Evolutionary conservation across 2,113 vertebrate species (phyloP).

Genomic region (Actenoides lindsayi): DNA sequence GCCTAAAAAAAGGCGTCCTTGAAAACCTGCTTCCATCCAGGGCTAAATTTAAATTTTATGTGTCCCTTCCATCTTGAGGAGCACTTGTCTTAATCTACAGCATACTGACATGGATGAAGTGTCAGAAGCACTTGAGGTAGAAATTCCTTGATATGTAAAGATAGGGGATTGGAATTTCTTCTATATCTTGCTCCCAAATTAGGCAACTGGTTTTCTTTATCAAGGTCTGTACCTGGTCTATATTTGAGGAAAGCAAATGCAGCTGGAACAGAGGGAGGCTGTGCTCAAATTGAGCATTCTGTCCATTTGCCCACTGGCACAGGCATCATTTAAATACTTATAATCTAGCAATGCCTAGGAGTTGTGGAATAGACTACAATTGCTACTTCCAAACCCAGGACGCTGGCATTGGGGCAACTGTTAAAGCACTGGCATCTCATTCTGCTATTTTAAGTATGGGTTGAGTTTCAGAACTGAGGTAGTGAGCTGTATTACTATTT

Average conservation of each 20-base stretch:
- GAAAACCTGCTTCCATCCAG: background rate
- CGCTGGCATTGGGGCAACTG: background rate
- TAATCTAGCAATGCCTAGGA: background rate
- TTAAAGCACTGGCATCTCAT: background rate
- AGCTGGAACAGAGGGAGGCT: background rate
- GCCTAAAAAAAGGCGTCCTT: background rate
- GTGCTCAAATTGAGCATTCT: background rate
- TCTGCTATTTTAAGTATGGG: background rate
- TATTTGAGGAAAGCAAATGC: background rate
- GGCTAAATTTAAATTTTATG: background rate
- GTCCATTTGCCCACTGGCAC: background rate
- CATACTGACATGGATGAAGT: background rate
- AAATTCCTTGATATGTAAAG: background rate
- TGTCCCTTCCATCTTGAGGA: background rate
- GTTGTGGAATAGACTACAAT: background rate
- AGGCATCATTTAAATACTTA: background rate
- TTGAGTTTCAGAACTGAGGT: background rate
- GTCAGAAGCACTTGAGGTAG: background rate
- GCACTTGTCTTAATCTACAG: background rate
- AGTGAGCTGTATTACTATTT: background rate
- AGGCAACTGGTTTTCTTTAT: background rate
- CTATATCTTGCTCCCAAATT: background rate
- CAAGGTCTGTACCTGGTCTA: background rate
- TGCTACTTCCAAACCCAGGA: background rate
- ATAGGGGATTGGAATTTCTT: background rate